Base-by-base conservation (phyloP, 1,140 invertebrate genomes). In the Tribolium madens region DNA sequence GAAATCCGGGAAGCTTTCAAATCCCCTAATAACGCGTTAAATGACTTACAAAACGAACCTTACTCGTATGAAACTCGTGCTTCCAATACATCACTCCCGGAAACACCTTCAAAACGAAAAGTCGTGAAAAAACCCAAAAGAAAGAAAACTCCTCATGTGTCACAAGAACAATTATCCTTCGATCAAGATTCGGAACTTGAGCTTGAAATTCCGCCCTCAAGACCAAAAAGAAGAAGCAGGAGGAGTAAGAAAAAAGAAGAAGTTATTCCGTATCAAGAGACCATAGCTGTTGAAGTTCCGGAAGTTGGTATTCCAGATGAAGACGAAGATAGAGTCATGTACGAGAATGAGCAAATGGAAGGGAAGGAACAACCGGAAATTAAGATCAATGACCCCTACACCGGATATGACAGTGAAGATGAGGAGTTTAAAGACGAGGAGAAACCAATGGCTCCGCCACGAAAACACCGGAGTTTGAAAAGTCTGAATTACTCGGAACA, bases 1-100 rank as follows among this genome's bases (percentile, higher is more conserved):
- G 93, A 95, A 86, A 94, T 95, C 77, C 88, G 92, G 77, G 92
- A 94, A 84, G 93, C 93, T 48, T 93, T 94, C 81, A 89, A 91
- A 81, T 89, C 88, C 70, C 89, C 90, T n/a, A 87, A 86, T 36
- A 93, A 92, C 82, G 88, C 90, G 1, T 84, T 93, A 33, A 87
- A 89, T 12, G 86, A 90, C 57, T 88, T 92, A 78, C 77, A 85
- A 87, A 82, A 86, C 85, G 85, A 88, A 87, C 42, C 42, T 5
- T 18, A 83, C 73, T 33, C 21, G 9, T 82, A 81, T 18, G 79
- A 83, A 18, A 26, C 78, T 1, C 76, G 76, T 7, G 79, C 72
- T 42, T 83, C 83, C 2, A 82, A 83, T 69, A 76, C 79, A 77
- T 82, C 82, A 6, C 47, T 84, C 14, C 84, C 81, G 9, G 80